Conservation (phyloP, 2,888 invertebrate species). For the Spialia ferax region DNA sequence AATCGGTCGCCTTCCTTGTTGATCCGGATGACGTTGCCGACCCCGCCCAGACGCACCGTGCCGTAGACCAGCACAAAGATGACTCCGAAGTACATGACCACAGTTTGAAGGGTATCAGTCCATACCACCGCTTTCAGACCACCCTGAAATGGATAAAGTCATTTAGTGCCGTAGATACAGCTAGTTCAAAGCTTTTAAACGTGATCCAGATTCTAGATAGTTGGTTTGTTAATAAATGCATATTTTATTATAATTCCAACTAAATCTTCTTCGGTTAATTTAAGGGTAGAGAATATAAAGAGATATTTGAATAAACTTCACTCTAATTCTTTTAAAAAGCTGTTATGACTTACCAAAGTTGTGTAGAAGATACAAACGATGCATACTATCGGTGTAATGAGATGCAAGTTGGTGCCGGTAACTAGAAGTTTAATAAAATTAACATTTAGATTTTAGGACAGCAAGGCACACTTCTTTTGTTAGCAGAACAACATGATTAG, state of each 20-base stretch:
- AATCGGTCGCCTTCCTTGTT: conserved; percentile 88
- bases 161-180: neutral
- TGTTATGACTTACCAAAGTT: conserved; percentile 90
- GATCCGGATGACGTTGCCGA: conserved; percentile 87
- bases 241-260: too few relatives aligned
- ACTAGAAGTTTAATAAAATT: conserved; percentile 79
- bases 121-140: conserved; percentile 93
- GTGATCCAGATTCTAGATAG: too few relatives aligned
- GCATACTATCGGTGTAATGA: conserved; percentile 93
- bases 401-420: conserved; percentile 93
- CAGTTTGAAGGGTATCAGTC: conserved; percentile 92
- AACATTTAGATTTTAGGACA: neutral
- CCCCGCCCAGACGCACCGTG: conserved; percentile 88
- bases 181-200: too few relatives aligned
- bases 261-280: too few relatives aligned
- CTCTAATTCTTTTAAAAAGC: too few relatives aligned
- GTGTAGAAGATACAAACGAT: conserved; percentile 97
- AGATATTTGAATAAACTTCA: too few relatives aligned
- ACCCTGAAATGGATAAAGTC: conserved; percentile 80
- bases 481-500: too few relatives aligned
- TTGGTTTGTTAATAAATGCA: too few relatives aligned
- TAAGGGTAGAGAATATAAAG: too few relatives aligned
- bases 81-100: conserved; percentile 91
- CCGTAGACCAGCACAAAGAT: conserved; percentile 89
- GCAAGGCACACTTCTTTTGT: too few relatives aligned